Conservation (phyloP, 1,140 invertebrate genomes). For the Pseudomyrmex concolor region DNA sequence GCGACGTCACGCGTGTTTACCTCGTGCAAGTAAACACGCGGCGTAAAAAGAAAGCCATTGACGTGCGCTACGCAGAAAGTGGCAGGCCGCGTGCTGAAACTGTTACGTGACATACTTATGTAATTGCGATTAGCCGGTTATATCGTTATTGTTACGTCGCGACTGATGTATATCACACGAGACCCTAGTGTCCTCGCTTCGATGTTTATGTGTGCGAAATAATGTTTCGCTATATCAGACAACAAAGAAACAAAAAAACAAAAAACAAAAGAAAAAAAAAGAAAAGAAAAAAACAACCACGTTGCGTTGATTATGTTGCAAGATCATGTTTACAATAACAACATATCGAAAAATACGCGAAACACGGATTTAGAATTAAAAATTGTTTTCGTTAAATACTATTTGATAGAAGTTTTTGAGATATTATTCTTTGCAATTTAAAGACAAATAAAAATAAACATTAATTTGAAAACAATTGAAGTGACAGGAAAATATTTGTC, state of each 20-base stretch:
- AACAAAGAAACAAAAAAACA: background rate
- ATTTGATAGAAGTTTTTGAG: too few relatives aligned
- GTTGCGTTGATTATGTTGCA: too few relatives aligned
- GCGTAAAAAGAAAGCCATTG: constrained; percentile 62
- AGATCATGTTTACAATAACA: too few relatives aligned
- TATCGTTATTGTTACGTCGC: constrained; percentile 60
- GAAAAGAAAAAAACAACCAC: too few relatives aligned
- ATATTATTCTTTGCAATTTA: too few relatives aligned
- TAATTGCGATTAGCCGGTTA: constrained; percentile 68
- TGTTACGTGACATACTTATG: constrained; percentile 72
- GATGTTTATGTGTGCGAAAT: constrained; percentile 24
- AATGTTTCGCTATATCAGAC: background rate
- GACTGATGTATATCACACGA: constrained; percentile 6
- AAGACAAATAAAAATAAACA: background rate
- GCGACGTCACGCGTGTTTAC: constrained; percentile 43
- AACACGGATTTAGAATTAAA: constrained; percentile 18
- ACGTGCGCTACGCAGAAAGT: constrained; percentile 45
- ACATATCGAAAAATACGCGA: background rate
- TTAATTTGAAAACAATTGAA: background rate
- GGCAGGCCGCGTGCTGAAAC: constrained; percentile 46
- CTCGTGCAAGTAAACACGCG: constrained; percentile 43
- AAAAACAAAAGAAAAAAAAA: constrained; percentile 9
- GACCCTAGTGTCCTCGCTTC: background rate
- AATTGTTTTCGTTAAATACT: too few relatives aligned
- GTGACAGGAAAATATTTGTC: background rate